Conservation (phyloP, 2,797 vertebrate species). For the Psittacula derbiana region DNA sequence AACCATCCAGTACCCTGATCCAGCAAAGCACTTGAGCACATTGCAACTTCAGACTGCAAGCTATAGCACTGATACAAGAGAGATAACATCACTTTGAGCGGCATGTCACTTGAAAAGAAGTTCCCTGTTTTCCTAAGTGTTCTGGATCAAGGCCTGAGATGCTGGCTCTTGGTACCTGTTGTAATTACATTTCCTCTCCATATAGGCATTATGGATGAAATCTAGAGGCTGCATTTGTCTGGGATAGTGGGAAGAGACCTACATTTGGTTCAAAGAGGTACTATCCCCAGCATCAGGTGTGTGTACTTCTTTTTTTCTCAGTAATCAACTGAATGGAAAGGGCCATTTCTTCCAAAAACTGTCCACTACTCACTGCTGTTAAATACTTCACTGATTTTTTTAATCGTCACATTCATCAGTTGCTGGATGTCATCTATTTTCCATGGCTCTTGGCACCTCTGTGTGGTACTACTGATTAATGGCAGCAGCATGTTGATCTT, state of each 20-base stretch:
- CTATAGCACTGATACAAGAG: neutral
- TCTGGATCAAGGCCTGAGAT: neutral
- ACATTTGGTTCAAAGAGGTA: neutral
- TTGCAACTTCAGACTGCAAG: neutral
- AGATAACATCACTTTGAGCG: neutral
- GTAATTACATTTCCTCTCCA: neutral
- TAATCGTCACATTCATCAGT: conserved; percentile 28
- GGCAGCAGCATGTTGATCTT: conserved; percentile 21
- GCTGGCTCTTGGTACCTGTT: neutral
- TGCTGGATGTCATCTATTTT: conserved; percentile 24
- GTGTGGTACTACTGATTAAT: conserved; percentile 6
- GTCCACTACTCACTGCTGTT: neutral
- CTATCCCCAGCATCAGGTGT: neutral
- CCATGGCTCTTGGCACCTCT: conserved; percentile 37
- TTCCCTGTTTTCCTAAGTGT: neutral
- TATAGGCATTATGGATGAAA: neutral
- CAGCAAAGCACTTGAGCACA: neutral
- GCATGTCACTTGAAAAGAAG: neutral
- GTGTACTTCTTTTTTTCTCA: neutral
- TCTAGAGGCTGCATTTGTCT: neutral
- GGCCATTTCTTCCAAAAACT: neutral
- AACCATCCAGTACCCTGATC: neutral
- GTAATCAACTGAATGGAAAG: neutral
- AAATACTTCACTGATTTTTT: conserved; percentile 17
- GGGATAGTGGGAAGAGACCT: neutral